Evolutionary conservation across 2,797 vertebrate species (phyloP), one percentile per base, ranked within the genome.

Genomic region (Silurus lanzhouensis): DNA sequence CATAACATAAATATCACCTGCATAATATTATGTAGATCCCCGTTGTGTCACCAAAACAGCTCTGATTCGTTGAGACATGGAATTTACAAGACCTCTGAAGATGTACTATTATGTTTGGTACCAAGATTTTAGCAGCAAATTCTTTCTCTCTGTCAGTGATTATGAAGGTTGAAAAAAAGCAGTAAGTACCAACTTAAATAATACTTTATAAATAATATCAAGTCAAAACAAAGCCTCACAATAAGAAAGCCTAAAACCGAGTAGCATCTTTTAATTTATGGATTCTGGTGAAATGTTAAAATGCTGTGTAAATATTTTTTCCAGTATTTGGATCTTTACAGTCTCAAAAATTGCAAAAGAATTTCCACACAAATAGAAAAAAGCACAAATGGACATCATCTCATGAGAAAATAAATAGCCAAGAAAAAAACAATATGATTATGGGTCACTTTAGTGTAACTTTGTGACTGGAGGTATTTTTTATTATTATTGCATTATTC

Each of bases 381-480:
- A 25, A 55, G n/a, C n/a, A 19, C 2, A 75, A 75, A 75, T 27
- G 48, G 13, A 57, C 72, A 82, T 88, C 6, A 7, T 75, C 25
- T 70, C 52, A 60, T 60, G 25, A 19, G 58, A 80, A 64, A 25
- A 19, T 60, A 55, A 52, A 84, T 55, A 57, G 72, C 60, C 85
- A 88, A 78, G 66, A 83, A 76, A 77, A 88, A 74, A 83, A 79
- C 48, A 31, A 63, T 83, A 17, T 63, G 63, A 78, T 38, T 25
- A 82, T 71, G 20, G 55, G 83, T 85, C 58, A n/a, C n/a, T n/a
- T n/a, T n/a, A n/a, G n/a, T n/a, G n/a, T n/a, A 57, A 76, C 72
- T 57, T 14, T 22, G 60, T 63, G 58, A 82, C 27, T 81, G 77
- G 19, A 80, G 46, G 2, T 17, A 20, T 64, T 82, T 64, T 38